phyloP scores from a whole-genome alignment of 2,888 invertebrate genomes.

The Eumacrocentrus americanus region DNA sequence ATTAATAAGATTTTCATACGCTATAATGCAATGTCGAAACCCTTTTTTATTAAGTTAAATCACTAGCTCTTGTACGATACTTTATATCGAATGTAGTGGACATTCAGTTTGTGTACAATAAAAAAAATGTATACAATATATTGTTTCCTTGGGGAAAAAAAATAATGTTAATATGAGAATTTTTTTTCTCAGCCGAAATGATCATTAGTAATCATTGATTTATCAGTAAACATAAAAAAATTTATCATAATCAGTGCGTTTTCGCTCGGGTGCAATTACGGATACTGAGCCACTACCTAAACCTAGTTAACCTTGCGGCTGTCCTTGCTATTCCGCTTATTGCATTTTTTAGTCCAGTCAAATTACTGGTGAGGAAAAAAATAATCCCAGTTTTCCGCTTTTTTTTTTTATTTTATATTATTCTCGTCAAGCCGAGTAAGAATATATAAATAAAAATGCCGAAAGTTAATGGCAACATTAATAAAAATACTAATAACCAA shows the following conservation, averaged over 20 bases:
- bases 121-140: not conserved
- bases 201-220: not conserved
- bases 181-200: not conserved
- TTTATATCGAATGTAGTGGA: not conserved
- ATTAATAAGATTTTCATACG: slow-evolving; percentile 44
- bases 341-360: too few relatives aligned
- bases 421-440: too few relatives aligned
- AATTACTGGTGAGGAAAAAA: too few relatives aligned
- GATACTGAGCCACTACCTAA: not conserved
- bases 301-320: not conserved
- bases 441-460: too few relatives aligned
- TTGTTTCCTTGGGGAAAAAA: too few relatives aligned
- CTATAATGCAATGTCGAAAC: slow-evolving; percentile 37
- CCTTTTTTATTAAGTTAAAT: not conserved
- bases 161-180: not conserved
- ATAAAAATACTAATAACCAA: too few relatives aligned
- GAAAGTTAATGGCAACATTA: too few relatives aligned
- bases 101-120: slow-evolving; percentile 6
- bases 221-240: too few relatives aligned
- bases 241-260: not conserved
- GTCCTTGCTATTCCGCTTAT: too few relatives aligned
- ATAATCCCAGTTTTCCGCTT: too few relatives aligned
- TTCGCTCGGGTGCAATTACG: too few relatives aligned
- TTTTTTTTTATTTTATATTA: too few relatives aligned
- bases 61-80: slow-evolving; percentile 2